Base-by-base conservation (phyloP, 2,888 invertebrate species). In the Pteria penguin region DNA sequence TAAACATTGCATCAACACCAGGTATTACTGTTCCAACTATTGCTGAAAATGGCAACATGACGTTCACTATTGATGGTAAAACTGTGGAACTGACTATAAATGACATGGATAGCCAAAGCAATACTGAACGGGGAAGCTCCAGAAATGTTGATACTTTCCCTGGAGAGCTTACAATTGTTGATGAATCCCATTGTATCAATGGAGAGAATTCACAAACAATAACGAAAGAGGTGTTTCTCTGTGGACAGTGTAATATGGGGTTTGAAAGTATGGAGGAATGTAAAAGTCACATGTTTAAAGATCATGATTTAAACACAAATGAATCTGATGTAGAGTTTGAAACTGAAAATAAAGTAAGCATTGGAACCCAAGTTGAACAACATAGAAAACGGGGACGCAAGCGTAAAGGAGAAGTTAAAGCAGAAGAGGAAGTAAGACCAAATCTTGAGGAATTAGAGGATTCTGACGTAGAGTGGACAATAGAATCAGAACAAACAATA, bases 201-300 rank as follows among this genome's bases (percentile, higher is more conserved):
- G 33, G 45, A 24, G 52, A 60, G 22, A 61, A 26, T 4, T 67
- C 75, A 31, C 61, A 72, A 18, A 62, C 75, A 26, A 68, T 77
- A 8, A 84, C 84, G n/a, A 86, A 84, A 72, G 90, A 91, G 65
- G 79, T 91, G 61, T 91, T 90, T 76, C 82, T 92, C 2, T 92
- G 92, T 86, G 92, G 92, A 2, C 89, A 90, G 69, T 92, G 92
- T 75, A 89, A 87, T 72, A 80, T 88, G 33, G 91, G 90, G 0
- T 92, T 92, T 79, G 81, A 81, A 52, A 86, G 82, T 27, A 88
- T 92, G 24, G 91, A 91, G 3, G 88, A 88, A 18, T 92, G 92
- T 76, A 90, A 91, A 61, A 75, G 80, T 27, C 92, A 92, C 73
- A 91, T 92, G 90, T 82, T 89, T 29, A 66, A 87, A 26, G 90